A percentile compares a stretch with the other conserved stretches of the same genome.
phyloP scores from a whole-genome alignment of 2,113 vertebrate genomes.

The Mus pahari region DNA sequence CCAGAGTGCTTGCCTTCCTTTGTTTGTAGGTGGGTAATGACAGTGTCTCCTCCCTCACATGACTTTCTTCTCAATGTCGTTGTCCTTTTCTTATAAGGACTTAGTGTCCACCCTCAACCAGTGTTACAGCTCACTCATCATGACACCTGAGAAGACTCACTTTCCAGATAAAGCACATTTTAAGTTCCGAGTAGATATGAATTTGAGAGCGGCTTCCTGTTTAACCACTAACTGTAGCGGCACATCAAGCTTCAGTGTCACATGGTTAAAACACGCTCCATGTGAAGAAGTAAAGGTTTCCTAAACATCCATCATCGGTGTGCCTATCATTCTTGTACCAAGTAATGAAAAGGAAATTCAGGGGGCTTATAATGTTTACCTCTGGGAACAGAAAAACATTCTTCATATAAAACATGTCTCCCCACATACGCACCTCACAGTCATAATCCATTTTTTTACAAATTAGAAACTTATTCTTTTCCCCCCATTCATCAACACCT shows the following conservation, averaged over 20 bases:
- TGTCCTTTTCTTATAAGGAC: not conserved
- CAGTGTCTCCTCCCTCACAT: not conserved
- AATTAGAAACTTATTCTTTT: slow-evolving; percentile 56
- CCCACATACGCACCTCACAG: not conserved
- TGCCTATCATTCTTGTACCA: not conserved
- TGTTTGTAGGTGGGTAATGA: not conserved
- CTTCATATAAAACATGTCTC: not conserved
- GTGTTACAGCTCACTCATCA: not conserved
- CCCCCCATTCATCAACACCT: not conserved
- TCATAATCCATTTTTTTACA: slow-evolving; percentile 6
- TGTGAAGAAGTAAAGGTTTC: not conserved
- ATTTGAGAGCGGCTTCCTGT: not conserved
- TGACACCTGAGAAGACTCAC: not conserved
- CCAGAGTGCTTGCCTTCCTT: not conserved
- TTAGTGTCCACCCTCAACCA: not conserved
- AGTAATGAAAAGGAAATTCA: not conserved
- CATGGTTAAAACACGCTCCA: not conserved
- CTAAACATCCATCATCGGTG: not conserved
- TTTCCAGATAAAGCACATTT: slow-evolving; percentile 29
- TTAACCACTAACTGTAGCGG: not conserved
- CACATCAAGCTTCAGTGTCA: not conserved
- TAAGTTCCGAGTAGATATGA: not conserved
- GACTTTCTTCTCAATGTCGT: not conserved
- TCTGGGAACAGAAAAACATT: not conserved
- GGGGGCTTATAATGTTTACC: not conserved